phyloP scores from a whole-genome alignment of 1,140 invertebrate species.

The Hylaeus volcanicus region DNA sequence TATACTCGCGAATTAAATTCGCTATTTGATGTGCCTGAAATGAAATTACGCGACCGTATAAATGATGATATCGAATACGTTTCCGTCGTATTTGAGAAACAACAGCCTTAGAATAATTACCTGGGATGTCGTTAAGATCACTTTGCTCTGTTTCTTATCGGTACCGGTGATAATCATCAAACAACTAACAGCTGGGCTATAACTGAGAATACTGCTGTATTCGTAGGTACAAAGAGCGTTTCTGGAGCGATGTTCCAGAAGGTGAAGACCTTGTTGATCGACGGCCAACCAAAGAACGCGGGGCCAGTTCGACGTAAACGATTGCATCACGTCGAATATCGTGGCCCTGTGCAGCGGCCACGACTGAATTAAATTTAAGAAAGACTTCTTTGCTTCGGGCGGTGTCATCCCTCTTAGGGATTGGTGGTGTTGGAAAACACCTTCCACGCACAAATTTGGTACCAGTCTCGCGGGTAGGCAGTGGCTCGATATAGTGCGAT shows the following conservation, averaged over 20 bases:
- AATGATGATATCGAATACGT: too few species aligned
- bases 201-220: constrained; percentile 92
- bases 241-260: constrained; percentile 92
- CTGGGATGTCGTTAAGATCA: constrained; percentile 92
- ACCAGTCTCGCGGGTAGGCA: constrained; percentile 92
- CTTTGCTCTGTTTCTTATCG: constrained; percentile 94
- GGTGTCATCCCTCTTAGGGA: constrained; percentile 91
- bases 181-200: constrained; percentile 93
- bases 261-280: constrained; percentile 94
- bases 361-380: constrained; percentile 95
- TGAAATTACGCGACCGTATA: background rate
- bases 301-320: constrained; percentile 97
- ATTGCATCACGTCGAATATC: constrained; percentile 98
- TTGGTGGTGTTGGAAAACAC: constrained; percentile 93
- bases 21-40: constrained; percentile 94
- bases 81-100: too few species aligned
- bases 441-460: constrained; percentile 87
- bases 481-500: constrained; percentile 87
- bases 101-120: constrained; percentile 76
- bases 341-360: constrained; percentile 96
- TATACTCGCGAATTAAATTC: constrained; percentile 95
- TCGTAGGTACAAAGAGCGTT: constrained; percentile 94
- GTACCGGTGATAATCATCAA: constrained; percentile 94
- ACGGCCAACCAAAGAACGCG: constrained; percentile 94
- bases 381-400: constrained; percentile 93